Base-by-base conservation (phyloP, 2,888 invertebrate genomes). In the Matsumyia berberina region DNA sequence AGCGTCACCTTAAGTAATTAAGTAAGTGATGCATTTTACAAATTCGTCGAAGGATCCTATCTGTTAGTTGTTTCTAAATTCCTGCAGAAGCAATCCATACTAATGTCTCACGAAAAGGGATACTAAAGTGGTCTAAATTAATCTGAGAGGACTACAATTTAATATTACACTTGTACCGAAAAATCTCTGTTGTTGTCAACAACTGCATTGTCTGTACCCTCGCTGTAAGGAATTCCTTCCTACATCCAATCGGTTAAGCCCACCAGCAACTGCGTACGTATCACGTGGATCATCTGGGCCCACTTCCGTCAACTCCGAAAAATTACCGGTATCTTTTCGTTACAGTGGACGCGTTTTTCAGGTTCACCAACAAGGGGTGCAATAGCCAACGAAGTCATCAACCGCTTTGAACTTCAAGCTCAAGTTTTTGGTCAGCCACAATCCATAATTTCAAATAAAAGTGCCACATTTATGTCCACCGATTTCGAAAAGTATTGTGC, bases 281-380 rank as follows among this genome's bases (percentile, higher is more conserved):
- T 8, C 89, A 90, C 46, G 49, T 88, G 7, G 90, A 90, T 49
- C 90, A 90, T 37, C 8, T 91, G 0, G 90, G 90, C 0, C 90
- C 89, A 1, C 15, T 89, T 17, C 73, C 86, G 0, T 83, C 86
- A 6, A 90, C 89, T 0, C 24, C 19, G 7, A 69, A 69, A 8
- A 24, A 31, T 2, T 70, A 70, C 9, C n/a, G 15, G 9, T 49
- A 70, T 46, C 7, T 7, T 53, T 90, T 89, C 46, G 88, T 89
- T 0, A 60, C 89, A 0, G 69, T 90, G 0, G 90, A 90, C 86
- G 88, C 73, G 0, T 90, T 89, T 55, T 88, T 89, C 0, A 90
- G 90, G 44, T 90, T 90, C 86, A 77, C 79, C 90, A 0, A 87
- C 83, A 0, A 89, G 88, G 57, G 76, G 81, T 0, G 87, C 87